phyloP scores from a whole-genome alignment of 2,888 invertebrate species.

The Aproaerema taeniolella region DNA sequence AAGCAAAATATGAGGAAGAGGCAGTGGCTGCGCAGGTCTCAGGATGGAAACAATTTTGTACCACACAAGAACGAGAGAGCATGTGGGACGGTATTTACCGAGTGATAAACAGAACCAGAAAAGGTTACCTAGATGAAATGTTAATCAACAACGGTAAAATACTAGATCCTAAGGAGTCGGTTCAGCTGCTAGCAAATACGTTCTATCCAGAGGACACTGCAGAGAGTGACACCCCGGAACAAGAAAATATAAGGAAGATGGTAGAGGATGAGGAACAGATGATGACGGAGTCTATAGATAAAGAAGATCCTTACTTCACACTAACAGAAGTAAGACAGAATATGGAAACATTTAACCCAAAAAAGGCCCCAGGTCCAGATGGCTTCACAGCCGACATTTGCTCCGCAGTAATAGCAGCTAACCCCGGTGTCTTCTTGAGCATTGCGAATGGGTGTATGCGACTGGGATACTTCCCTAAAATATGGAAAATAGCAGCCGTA shows the following conservation, averaged over 20 bases:
- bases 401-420: neutral
- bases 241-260: neutral
- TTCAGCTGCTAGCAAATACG: too few species aligned
- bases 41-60: neutral
- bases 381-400: slow-evolving; percentile 15
- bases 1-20: neutral
- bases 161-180: too few species aligned
- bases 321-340: neutral
- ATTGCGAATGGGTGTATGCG: slow-evolving; percentile 11
- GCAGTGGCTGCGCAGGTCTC: neutral
- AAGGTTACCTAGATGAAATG: neutral
- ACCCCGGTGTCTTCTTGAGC: neutral
- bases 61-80: neutral
- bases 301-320: neutral
- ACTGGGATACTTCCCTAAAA: slow-evolving; percentile 15
- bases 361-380: slow-evolving; percentile 11
- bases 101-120: neutral
- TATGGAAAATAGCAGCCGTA: slow-evolving; percentile 18
- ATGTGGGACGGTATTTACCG: too few species aligned
- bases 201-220: neutral
- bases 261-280: neutral
- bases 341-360: neutral
- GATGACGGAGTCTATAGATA: too few species aligned
- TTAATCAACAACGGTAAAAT: neutral
- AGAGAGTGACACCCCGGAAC: neutral